Percentiles rank a stretch among this genome's conserved stretches.
Evolutionary conservation across 2,113 vertebrate species (phyloP).

Genomic region (Pluvianellus socialis): DNA sequence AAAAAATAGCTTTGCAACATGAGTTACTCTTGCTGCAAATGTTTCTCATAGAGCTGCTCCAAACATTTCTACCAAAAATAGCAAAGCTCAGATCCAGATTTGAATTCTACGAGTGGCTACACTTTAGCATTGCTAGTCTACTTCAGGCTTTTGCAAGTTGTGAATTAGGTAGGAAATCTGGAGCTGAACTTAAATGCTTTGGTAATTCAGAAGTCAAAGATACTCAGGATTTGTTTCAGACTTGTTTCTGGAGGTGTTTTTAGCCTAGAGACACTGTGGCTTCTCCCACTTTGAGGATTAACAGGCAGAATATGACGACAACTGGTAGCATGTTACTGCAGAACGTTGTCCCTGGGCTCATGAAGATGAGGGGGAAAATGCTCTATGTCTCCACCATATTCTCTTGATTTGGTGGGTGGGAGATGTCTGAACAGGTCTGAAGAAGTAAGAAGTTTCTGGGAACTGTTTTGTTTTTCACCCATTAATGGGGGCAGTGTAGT

Average conservation of each 20-base stretch:
- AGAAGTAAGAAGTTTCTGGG: background rate
- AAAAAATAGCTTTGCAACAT: background rate
- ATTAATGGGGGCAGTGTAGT: background rate
- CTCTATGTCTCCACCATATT: background rate
- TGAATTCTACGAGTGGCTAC: background rate
- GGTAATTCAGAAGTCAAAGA: background rate
- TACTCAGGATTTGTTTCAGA: background rate
- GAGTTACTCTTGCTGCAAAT: background rate
- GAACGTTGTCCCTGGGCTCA: background rate
- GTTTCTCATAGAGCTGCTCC: background rate
- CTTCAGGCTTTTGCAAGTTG: background rate
- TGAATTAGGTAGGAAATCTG: background rate
- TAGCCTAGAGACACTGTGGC: background rate
- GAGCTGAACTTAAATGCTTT: background rate
- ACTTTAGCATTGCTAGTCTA: background rate
- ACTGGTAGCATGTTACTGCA: background rate
- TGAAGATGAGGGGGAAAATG: background rate
- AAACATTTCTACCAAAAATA: background rate
- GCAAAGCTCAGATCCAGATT: background rate
- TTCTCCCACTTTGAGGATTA: background rate
- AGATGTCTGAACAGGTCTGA: background rate
- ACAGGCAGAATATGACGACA: background rate
- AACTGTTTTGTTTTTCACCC: background rate
- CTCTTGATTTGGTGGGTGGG: background rate
- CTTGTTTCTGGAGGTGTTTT: background rate